Evolutionary conservation across 30 jellyfish, hydroid and myxozoan genomes (phyloP).

Genomic region (Nemopilema nomurai): DNA sequence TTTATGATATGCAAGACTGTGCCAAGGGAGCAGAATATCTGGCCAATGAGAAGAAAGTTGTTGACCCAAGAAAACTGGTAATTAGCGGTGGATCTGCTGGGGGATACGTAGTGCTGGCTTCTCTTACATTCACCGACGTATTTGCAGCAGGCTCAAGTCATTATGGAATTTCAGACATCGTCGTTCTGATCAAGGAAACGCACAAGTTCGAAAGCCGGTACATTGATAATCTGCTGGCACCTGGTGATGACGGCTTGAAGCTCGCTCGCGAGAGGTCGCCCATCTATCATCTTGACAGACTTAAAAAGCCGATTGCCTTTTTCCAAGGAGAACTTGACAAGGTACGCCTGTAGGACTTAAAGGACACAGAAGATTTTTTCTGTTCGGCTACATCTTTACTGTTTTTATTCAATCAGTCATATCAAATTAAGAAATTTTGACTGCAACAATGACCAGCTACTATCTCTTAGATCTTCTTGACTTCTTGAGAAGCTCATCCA

Average conservation of each 20-base stretch:
- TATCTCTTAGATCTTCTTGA: too few species aligned
- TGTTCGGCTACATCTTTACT: too few species aligned
- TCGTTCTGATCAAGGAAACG: conserved; percentile 64
- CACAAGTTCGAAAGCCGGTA: conserved; percentile 86
- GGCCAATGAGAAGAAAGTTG: conserved; percentile 72
- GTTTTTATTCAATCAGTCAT: too few species aligned
- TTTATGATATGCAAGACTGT: conserved; percentile 83
- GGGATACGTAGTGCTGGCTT: conserved; percentile 81
- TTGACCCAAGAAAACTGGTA: conserved; percentile 66
- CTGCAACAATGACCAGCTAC: too few species aligned
- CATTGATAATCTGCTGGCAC: conserved; percentile 64
- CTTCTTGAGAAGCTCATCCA: too few species aligned
- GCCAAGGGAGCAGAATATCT: conserved; percentile 73
- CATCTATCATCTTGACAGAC: conserved; percentile 58
- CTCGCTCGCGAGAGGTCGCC: conserved; percentile 82
- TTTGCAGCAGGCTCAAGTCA: conserved; percentile 91
- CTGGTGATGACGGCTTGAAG: conserved; percentile 63
- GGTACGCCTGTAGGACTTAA: conserved; percentile 28
- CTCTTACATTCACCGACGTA: conserved; percentile 70
- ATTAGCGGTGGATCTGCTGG: conserved; percentile 96
- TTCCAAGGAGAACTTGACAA: conserved; percentile 91
- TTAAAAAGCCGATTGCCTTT: conserved; percentile 73
- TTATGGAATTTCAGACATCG: conserved; percentile 79
- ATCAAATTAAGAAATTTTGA: too few species aligned
- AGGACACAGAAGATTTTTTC: background rate